A percentile compares a stretch with the other conserved stretches of the same genome.
Evolutionary conservation across 2,113 vertebrate genomes (phyloP).

Genomic region (Coracopsis vasa): DNA sequence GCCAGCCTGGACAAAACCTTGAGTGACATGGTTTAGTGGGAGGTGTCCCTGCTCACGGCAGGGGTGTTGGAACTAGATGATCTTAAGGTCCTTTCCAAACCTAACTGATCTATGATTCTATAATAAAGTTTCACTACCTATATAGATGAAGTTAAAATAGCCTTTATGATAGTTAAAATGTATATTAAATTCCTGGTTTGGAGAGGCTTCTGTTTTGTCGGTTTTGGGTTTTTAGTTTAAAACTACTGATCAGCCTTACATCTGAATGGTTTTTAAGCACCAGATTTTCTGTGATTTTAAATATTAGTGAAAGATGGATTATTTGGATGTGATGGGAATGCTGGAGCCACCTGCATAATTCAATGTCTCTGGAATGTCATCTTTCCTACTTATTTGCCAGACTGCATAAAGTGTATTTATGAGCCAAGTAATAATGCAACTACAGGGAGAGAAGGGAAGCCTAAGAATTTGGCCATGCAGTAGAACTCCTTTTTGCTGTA

Average conservation of each 20-base stretch:
- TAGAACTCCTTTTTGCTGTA: not conserved
- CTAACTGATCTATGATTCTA: no score
- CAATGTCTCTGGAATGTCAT: constrained; percentile 14
- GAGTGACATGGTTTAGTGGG: no score
- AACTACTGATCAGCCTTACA: not conserved
- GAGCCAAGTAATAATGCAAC: not conserved
- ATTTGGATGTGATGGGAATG: not conserved
- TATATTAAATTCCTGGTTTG: not conserved
- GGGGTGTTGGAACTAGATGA: no score
- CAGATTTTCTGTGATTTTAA: not conserved
- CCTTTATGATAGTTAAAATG: not conserved
- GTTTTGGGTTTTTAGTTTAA: not conserved
- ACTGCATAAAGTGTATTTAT: not conserved
- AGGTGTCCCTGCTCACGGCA: no score
- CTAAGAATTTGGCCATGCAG: not conserved
- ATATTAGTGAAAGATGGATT: not conserved
- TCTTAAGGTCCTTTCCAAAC: no score
- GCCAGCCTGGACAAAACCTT: no score
- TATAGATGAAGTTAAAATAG: not conserved
- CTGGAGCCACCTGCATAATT: not conserved
- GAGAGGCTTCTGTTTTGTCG: not conserved
- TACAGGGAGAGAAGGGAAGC: not conserved
- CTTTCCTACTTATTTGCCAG: constrained; percentile 48
- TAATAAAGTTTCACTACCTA: not conserved
- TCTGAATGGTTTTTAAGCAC: not conserved